These are phyloP conservation scores for Tetramorium alpestre DNA, from an alignment of 1,140 invertebrate genomes.

Conservation along the genomic window DNA sequence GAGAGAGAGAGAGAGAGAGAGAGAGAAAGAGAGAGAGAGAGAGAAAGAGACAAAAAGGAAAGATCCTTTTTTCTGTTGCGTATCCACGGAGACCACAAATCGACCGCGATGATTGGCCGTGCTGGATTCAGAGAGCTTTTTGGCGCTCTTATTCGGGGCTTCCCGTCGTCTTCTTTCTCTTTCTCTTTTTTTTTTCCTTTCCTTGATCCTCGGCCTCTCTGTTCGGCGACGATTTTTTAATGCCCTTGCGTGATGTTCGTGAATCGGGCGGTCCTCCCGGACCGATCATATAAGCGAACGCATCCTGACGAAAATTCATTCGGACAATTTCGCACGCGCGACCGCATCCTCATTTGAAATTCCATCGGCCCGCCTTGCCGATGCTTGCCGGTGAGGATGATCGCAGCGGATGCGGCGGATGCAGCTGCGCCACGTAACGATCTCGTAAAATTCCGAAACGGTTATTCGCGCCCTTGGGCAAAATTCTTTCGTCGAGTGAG, in stretches of 20 bases:
- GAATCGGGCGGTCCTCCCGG: neutral
- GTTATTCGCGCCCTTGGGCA: neutral
- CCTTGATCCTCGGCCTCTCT: neutral
- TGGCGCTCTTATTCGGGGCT: constrained; percentile 62
- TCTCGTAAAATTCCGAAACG: constrained; percentile 49
- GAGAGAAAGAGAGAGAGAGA: constrained; percentile 20
- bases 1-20: neutral
- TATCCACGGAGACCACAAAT: constrained; percentile 72
- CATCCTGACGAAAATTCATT: constrained; percentile 40
- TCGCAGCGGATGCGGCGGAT: neutral
- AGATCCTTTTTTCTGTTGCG: constrained; percentile 65
- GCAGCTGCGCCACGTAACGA: constrained; percentile 49
- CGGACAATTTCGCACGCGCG: constrained; percentile 42
- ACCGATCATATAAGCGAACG: constrained; percentile 11
- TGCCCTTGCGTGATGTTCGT: neutral
- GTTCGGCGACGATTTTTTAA: constrained; percentile 10
- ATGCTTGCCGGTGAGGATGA: neutral
- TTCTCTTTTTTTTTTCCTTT: neutral
- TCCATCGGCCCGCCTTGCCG: neutral
- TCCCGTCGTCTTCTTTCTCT: neutral
- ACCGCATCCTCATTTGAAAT: constrained; percentile 56
- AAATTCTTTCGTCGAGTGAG: neutral
- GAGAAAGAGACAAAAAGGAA: constrained; percentile 35
- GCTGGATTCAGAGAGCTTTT: constrained; percentile 65
- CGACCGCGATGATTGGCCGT: constrained; percentile 60